phyloP scores from a whole-genome alignment of 2,797 vertebrate species.

The Spheniscus humboldti region DNA sequence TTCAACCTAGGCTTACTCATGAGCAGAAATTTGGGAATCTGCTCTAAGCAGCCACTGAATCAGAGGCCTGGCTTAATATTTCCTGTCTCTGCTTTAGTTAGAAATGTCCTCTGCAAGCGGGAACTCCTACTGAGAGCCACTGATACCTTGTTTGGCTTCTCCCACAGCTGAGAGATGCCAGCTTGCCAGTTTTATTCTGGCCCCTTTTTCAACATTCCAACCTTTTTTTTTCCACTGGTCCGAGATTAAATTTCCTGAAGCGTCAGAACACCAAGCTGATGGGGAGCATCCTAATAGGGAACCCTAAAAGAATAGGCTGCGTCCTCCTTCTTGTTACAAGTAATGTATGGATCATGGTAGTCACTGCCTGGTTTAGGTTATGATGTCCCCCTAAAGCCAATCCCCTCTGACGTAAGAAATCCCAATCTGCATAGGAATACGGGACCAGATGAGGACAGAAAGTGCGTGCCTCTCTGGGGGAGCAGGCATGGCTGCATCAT shows the following conservation, averaged over 20 bases:
- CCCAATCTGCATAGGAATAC: background rate
- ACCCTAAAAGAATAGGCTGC: background rate
- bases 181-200: background rate
- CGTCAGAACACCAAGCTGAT: background rate
- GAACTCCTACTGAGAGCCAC: background rate
- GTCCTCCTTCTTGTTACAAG: background rate
- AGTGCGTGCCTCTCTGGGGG: rapidly evolving
- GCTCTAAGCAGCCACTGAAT: background rate
- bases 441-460: background rate
- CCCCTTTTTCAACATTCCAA: background rate
- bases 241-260: background rate
- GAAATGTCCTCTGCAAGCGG: background rate
- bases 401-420: background rate
- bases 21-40: background rate
- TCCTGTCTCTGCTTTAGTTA: background rate
- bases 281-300: background rate
- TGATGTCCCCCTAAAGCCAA: background rate
- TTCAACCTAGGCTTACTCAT: background rate
- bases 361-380: background rate
- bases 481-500: background rate
- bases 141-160: background rate
- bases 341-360: background rate
- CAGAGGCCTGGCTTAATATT: background rate
- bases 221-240: background rate
- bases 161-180: background rate